Conservation (phyloP, 2,888 invertebrate species). For the Clitarchus hookeri region DNA sequence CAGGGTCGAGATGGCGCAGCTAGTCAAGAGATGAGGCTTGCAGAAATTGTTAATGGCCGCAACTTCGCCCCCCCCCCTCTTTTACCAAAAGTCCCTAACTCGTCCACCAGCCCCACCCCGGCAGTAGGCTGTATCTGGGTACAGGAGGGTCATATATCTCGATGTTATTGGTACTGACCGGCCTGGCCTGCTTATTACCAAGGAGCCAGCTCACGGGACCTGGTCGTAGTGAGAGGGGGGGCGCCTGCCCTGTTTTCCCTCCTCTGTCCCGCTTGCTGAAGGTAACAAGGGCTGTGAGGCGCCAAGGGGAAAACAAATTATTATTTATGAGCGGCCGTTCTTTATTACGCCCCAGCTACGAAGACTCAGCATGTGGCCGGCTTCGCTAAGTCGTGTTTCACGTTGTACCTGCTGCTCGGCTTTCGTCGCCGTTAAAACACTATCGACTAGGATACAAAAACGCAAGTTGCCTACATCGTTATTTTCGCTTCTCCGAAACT, state of each 20-base stretch:
- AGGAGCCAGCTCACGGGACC: neutral
- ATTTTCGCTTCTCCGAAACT: no score
- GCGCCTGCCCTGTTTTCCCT: neutral
- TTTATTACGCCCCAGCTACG: neutral
- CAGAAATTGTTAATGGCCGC: slow-evolving; percentile 40
- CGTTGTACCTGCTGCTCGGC: neutral
- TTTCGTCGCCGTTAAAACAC: no score
- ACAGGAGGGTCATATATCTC: neutral
- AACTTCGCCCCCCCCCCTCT: slow-evolving; percentile 16
- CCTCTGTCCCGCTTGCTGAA: neutral
- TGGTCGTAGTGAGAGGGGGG: neutral
- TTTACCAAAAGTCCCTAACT: neutral
- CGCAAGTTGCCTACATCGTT: no score
- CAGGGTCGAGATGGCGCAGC: slow-evolving; percentile 19
- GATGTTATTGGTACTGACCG: neutral
- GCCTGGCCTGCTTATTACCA: slow-evolving; percentile 8
- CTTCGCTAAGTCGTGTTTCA: neutral
- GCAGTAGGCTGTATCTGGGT: neutral
- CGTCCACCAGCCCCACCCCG: neutral
- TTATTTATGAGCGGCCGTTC: neutral
- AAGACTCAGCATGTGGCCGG: neutral
- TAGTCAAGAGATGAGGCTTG: slow-evolving; percentile 36
- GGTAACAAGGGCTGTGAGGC: slow-evolving; percentile 4
- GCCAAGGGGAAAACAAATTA: neutral
- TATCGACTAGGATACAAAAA: no score